A percentile compares a stretch with the other conserved stretches of the same genome.
Conservation (phyloP, 2,113 vertebrate genomes). For the Eleginops maclovinus region DNA sequence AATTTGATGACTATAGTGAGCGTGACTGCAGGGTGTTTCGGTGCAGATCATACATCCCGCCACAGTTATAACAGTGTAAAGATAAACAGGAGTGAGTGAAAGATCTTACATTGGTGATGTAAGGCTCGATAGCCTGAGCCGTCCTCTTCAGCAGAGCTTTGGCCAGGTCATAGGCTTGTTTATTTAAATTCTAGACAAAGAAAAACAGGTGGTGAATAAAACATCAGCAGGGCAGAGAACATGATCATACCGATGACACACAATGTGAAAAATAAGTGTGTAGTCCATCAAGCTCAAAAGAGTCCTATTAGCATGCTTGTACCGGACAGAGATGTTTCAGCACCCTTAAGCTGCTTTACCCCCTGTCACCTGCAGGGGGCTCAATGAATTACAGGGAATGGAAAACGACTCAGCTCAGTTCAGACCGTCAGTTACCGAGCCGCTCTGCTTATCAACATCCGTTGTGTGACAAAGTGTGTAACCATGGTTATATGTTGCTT, state of each 20-base stretch:
- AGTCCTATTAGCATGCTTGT: neutral
- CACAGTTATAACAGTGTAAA: neutral
- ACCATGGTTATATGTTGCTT: neutral
- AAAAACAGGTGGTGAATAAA: conserved; percentile 9
- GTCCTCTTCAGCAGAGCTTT: conserved; percentile 98
- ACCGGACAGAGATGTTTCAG: neutral
- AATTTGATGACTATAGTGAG: neutral
- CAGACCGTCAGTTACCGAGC: neutral
- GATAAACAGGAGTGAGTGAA: conserved; percentile 22
- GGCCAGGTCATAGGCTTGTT: conserved; percentile 98
- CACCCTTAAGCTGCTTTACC: conserved; percentile 52
- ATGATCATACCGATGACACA: neutral
- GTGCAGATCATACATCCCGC: neutral
- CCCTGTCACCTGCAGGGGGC: conserved; percentile 75
- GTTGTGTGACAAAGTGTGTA: neutral
- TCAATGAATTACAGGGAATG: conserved; percentile 72
- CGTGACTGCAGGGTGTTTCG: neutral
- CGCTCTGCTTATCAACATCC: neutral
- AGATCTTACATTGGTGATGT: conserved; percentile 97
- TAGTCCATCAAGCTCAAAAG: neutral
- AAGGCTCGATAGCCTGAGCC: conserved; percentile 97
- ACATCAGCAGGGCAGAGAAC: neutral
- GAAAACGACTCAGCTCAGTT: conserved; percentile 39
- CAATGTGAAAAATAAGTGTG: neutral
- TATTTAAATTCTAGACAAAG: conserved; percentile 93